A percentile compares a stretch with the other conserved stretches of the same genome.
phyloP scores from a whole-genome alignment of 2,888 invertebrate genomes.

The Cataglyphis albicans region DNA sequence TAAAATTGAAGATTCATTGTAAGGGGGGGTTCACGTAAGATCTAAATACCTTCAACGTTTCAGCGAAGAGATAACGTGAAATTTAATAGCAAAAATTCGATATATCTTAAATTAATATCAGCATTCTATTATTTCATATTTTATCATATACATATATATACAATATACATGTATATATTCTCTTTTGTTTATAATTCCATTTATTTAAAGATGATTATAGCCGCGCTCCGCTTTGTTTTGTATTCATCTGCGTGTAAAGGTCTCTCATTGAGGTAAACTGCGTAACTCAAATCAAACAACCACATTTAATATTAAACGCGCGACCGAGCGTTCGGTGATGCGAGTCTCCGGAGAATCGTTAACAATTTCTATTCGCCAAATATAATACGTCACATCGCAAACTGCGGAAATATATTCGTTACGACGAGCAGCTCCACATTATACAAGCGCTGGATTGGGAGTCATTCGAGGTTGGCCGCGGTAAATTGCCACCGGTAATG shows the following conservation, averaged over 20 bases:
- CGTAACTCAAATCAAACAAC: slow-evolving; percentile 36
- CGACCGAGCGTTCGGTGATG: not conserved
- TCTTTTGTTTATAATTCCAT: no score
- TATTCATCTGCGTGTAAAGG: not conserved
- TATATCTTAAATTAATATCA: not conserved
- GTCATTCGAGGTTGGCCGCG: slow-evolving; percentile 51
- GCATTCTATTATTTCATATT: not conserved
- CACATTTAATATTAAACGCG: slow-evolving; percentile 18
- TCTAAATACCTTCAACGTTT: not conserved
- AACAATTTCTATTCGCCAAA: slow-evolving; percentile 50
- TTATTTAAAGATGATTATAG: not conserved
- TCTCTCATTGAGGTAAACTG: slow-evolving; percentile 1
- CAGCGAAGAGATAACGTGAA: not conserved
- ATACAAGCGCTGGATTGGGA: slow-evolving; percentile 51
- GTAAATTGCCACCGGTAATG: slow-evolving; percentile 52
- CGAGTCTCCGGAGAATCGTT: slow-evolving; percentile 18
- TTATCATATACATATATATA: not conserved
- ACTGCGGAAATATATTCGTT: slow-evolving; percentile 50
- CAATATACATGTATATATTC: not conserved
- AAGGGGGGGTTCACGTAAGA: no score
- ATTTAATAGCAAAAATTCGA: not conserved
- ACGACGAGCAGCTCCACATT: slow-evolving; percentile 19
- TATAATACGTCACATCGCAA: slow-evolving; percentile 48
- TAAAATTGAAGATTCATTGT: not conserved
- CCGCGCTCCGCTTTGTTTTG: not conserved